A percentile compares a stretch with the other conserved stretches of the same genome.
These are phyloP conservation scores for Mesoclemmys tuberculata DNA, from an alignment of 2,113 vertebrate genomes.

Conservation along the genomic window DNA sequence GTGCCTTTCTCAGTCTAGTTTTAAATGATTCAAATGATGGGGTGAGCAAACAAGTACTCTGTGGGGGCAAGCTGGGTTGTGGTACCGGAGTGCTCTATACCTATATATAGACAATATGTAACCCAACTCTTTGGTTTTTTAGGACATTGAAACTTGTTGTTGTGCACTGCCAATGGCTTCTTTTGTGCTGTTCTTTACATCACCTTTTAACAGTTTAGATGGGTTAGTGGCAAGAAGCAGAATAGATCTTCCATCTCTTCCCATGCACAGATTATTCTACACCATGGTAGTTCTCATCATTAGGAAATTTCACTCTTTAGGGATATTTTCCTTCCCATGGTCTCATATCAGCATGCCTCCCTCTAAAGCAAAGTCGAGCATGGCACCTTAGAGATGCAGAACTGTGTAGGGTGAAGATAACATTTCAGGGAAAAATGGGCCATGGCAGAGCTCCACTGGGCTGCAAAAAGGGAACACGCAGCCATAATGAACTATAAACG, in stretches of 20 bases:
- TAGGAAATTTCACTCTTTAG: rapidly evolving
- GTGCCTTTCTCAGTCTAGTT: background rate
- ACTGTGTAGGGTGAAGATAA: background rate
- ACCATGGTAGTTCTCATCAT: rapidly evolving
- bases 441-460: rapidly evolving
- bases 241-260: background rate
- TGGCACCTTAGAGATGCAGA: background rate
- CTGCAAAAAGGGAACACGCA: rapidly evolving
- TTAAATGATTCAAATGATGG: background rate
- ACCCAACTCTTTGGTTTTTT: background rate
- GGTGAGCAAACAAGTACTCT: background rate
- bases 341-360: rapidly evolving
- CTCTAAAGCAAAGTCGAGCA: rapidly evolving
- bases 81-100: background rate
- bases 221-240: background rate
- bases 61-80: background rate
- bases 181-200: rapidly evolving
- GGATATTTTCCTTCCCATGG: background rate
- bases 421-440: background rate
- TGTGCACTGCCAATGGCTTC: rapidly evolving
- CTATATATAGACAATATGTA: background rate
- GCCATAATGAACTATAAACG: background rate
- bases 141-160: background rate
- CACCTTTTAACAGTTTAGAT: background rate
- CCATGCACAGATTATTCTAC: background rate